These are phyloP conservation scores for Clavelina lepadiformis DNA, from an alignment of 23 tunicate species.

Conservation along the genomic window DNA sequence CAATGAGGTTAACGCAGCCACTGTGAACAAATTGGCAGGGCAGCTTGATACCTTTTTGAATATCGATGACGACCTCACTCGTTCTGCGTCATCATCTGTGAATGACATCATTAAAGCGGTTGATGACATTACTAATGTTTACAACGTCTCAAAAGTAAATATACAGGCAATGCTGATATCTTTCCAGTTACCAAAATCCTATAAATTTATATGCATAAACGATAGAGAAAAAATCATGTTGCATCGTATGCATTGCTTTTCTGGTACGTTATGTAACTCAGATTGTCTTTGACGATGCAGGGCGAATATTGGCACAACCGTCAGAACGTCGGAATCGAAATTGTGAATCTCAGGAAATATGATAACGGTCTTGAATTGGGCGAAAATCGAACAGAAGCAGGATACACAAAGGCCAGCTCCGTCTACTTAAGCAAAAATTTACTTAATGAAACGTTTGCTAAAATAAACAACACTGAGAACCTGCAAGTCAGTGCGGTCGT, in stretches of 20 bases:
- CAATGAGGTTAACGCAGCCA: not conserved
- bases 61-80: not conserved
- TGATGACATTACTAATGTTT: slow-evolving; percentile 23
- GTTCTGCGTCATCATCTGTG: not conserved
- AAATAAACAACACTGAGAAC: not conserved
- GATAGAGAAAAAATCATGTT: no score
- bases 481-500: slow-evolving; percentile 46
- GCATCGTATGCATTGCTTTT: no score
- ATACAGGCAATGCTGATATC: no score
- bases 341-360: not conserved
- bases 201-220: no score
- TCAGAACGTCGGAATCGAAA: slow-evolving; percentile 39
- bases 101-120: slow-evolving; percentile 31
- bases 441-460: slow-evolving; percentile 32
- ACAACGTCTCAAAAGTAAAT: slow-evolving; percentile 18
- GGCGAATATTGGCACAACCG: slow-evolving; percentile 15
- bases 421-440: slow-evolving; percentile 19
- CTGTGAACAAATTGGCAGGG: slow-evolving; percentile 5
- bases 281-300: no score
- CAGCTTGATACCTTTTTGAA: slow-evolving; percentile 22
- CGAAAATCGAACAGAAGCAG: not conserved
- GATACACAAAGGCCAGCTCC: not conserved
- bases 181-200: no score
- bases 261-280: no score
- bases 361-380: not conserved